phyloP scores from a whole-genome alignment of 1,140 invertebrate species.

The Drosophila trapezifrons region DNA sequence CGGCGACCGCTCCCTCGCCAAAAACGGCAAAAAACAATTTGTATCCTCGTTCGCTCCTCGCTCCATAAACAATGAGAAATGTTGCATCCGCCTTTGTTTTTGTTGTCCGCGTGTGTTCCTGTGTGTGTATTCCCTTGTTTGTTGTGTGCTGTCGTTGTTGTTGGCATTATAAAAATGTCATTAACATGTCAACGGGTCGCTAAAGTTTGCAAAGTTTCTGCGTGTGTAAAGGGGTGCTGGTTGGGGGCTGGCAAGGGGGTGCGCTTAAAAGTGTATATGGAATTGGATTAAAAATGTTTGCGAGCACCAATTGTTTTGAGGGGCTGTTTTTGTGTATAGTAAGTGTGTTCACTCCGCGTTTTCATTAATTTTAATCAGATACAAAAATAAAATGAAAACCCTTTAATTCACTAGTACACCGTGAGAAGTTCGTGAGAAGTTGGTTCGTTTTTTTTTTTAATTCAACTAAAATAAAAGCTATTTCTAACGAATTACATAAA shows the following conservation, averaged over 20 bases:
- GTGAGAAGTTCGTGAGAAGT: background rate
- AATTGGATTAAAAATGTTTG: slow-evolving; percentile 37
- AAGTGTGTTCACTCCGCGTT: slow-evolving; percentile 9
- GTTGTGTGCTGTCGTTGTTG: slow-evolving; percentile 18
- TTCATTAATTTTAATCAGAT: slow-evolving; percentile 47
- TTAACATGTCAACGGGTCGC: slow-evolving; percentile 79
- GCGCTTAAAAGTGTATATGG: slow-evolving; percentile 26
- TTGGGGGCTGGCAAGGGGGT: background rate
- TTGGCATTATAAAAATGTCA: slow-evolving; percentile 78
- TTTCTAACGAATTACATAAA: too few relatives aligned
- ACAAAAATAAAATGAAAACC: slow-evolving; percentile 15
- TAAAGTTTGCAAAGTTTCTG: slow-evolving; percentile 55
- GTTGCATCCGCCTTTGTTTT: slow-evolving; percentile 77
- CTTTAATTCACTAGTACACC: slow-evolving; percentile 1
- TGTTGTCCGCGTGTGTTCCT: slow-evolving; percentile 29
- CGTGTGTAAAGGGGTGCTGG: background rate
- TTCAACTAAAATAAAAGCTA: background rate
- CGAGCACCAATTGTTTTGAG: slow-evolving; percentile 37
- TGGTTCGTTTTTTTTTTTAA: too few relatives aligned
- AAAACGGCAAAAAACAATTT: slow-evolving; percentile 69
- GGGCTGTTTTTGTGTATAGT: slow-evolving; percentile 8
- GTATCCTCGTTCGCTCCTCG: slow-evolving; percentile 63
- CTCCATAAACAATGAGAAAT: slow-evolving; percentile 76
- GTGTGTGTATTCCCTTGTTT: slow-evolving; percentile 29
- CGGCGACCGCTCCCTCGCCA: slow-evolving; percentile 70